phyloP scores from a whole-genome alignment of 1,140 invertebrate genomes.

The Tetranychus urticae region DNA sequence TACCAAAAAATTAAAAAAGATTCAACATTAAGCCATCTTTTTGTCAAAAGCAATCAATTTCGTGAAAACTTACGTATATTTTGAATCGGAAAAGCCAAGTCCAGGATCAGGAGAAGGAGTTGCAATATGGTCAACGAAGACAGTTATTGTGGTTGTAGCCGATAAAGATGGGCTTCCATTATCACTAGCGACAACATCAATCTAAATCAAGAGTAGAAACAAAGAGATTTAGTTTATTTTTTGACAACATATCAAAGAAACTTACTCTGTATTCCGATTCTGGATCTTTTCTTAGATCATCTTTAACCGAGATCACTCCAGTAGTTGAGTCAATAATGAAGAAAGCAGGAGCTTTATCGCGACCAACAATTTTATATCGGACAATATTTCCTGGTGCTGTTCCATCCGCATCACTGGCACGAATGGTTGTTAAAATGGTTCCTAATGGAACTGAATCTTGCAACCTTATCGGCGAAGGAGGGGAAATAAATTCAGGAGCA shows the following conservation, averaged over 20 bases:
- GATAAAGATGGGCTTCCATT: slow-evolving; percentile 56
- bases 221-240: slow-evolving; percentile 7
- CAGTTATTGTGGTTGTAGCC: slow-evolving; percentile 46
- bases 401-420: slow-evolving; percentile 54
- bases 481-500: slow-evolving; percentile 48
- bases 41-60: no score
- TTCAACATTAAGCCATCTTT: no score
- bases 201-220: slow-evolving; percentile 22
- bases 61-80: slow-evolving; percentile 34
- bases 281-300: slow-evolving; percentile 55
- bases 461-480: slow-evolving; percentile 49
- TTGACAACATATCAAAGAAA: neutral
- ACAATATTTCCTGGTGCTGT: slow-evolving; percentile 28
- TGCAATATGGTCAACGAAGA: slow-evolving; percentile 55
- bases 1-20: neutral
- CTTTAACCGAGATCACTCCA: slow-evolving; percentile 45
- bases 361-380: slow-evolving; percentile 50
- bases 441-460: slow-evolving; percentile 58
- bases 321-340: slow-evolving; percentile 64
- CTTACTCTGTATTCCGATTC: slow-evolving; percentile 54
- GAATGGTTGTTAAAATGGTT: slow-evolving; percentile 43
- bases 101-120: slow-evolving; percentile 38
- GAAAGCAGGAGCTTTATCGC: slow-evolving; percentile 46
- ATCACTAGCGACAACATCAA: slow-evolving; percentile 63
- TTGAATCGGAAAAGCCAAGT: slow-evolving; percentile 52